Evolutionary conservation across 1,140 invertebrate genomes (phyloP), one percentile per base, ranked within the genome.

Genomic region (Aphelenchoides fujianensis): DNA sequence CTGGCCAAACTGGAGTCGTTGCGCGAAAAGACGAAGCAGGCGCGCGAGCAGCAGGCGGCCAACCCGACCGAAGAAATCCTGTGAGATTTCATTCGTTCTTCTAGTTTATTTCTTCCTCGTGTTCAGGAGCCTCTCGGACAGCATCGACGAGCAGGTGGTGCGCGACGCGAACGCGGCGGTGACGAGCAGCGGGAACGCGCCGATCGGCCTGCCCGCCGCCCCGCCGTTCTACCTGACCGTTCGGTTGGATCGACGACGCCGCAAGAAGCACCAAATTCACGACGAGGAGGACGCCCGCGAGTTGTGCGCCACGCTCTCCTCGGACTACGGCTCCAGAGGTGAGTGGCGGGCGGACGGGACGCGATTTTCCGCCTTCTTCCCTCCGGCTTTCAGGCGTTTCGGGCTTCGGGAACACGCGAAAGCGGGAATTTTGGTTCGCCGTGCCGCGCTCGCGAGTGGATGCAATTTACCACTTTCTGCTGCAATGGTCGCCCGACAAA

Each of bases 401-500:
- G 19, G 66, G 72, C 5, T 83, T 83, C 70, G 82, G 82, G 30
- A 83, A 83, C 61, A 76, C 70, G 36, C 64, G 79, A 55, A 83
- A 84, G 57, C 54, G 82, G 35, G 82, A 83, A 71, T 83, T 83
- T 69, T 83, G 82, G 82, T 81, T 80, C 54, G 80, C 80, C 2
- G 74, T 82, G 23, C 81, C 81, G 32, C 67, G 76, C 27, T 67
- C 63, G 35, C 69, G 76, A 36, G 82, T 84, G 27, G 80, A 83
- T 70, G 79, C 81, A 55, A 83, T 83, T 61, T 83, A 83, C 55
- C 80, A 84, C 62, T 83, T 83, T 63, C 41, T 83, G 36, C 69
- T 83, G 7, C 79, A 84, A 62, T 83, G 82, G 82, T 79, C 76
- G 12, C 82, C 82, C 19, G 79, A 84, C 19, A 82, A 82, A 72